These are phyloP conservation scores for Sternarchorhynchus goeldii DNA, from an alignment of 2,797 vertebrate species.

Conservation along the genomic window DNA sequence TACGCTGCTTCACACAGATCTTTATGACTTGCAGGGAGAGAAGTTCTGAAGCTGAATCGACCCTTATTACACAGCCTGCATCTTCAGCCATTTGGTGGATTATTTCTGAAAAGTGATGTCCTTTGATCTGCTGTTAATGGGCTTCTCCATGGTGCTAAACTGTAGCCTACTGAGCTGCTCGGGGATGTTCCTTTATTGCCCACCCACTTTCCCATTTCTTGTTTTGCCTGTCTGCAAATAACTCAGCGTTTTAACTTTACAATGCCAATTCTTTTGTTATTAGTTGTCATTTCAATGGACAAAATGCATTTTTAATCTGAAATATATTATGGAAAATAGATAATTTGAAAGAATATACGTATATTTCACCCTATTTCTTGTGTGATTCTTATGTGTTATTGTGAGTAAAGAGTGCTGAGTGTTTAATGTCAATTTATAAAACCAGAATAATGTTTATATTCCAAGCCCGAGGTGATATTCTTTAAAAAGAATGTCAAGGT, in stretches of 20 bases:
- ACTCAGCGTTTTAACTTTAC: slow-evolving; percentile 59
- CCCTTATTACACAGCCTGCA: slow-evolving; percentile 62
- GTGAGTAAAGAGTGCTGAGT: too few species aligned
- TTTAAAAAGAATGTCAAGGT: too few species aligned
- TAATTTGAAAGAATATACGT: neutral
- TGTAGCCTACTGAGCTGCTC: slow-evolving; percentile 49
- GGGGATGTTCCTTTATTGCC: slow-evolving; percentile 1
- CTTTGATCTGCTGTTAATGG: slow-evolving; percentile 73
- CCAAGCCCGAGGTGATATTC: too few species aligned
- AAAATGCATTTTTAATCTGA: too few species aligned
- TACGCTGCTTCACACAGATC: slow-evolving; percentile 31
- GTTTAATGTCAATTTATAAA: too few species aligned
- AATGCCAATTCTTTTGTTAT: neutral
- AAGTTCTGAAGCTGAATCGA: slow-evolving; percentile 43
- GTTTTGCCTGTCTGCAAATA: slow-evolving; percentile 31
- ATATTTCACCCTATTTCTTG: neutral
- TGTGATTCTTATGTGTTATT: neutral
- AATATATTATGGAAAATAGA: neutral
- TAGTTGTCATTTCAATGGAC: neutral
- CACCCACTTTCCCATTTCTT: slow-evolving; percentile 40
- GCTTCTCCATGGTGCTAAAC: slow-evolving; percentile 55
- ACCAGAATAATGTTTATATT: too few species aligned
- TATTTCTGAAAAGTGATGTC: slow-evolving; percentile 49
- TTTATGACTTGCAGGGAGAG: slow-evolving; percentile 38
- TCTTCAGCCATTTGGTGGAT: slow-evolving; percentile 64